Evolutionary conservation across 2,888 invertebrate genomes (phyloP), one percentile per base, ranked within the genome.

Genomic region (Caenorhabditis afra): DNA sequence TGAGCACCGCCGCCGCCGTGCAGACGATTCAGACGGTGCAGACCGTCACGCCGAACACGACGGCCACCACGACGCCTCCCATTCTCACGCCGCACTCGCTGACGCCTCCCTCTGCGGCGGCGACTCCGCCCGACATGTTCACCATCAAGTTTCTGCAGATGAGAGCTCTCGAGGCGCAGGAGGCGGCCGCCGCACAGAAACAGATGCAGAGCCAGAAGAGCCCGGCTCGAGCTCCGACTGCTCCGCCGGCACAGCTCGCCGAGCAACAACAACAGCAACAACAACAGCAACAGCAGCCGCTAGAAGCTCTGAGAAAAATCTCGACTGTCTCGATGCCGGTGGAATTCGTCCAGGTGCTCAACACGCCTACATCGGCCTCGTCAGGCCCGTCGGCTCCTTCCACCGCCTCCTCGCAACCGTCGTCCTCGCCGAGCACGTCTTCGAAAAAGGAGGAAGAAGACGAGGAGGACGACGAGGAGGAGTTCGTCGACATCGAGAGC

Each of bases 401-500:
- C 29, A 7, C 4, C 29, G 7, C 3, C 29, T 29, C 29, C 29
- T 29, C 29, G 29, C 29, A 29, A 7, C 29, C 71, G n/a, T 59
- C 77, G 1, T 71, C 77, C 1, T 78, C 78, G 41, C 71, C 78
- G 37, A 65, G 66, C 29, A 78, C 78, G n/a, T 78, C 78, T 59
- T 78, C 78, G 10, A 77, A 77, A 29, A 75, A 75, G 35, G 66
- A 39, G 49, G 65, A 66, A 10, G 66, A 66, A 11, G 74, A 79
- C 4, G 81, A 76, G 14, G 83, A 81, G n/a, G 80, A 76, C 2
- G 84, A 84, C 0, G 81, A 81, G 11, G 85, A 85, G 11, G 71
- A 77, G 50, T 85, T 84, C 62, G 79, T 85, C 11, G 85, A 85
- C 52, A 82, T 85, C 8, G 85, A 84, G 22, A 76, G 78, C 0